A percentile compares a stretch with the other conserved stretches of the same genome.
Conservation (phyloP, 2,113 vertebrate species). For the Grammomys surdaster region DNA sequence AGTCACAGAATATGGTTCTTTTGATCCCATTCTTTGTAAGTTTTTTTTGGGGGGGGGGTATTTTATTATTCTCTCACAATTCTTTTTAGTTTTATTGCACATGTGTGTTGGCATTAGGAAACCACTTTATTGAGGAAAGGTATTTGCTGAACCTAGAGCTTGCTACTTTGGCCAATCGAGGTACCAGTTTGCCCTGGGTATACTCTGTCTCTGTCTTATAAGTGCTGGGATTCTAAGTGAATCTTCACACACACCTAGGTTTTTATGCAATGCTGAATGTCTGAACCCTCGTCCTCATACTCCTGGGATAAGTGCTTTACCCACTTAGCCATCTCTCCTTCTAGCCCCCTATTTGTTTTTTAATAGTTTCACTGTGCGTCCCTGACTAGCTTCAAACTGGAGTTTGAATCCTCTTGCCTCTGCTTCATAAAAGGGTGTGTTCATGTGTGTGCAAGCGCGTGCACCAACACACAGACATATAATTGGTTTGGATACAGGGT, state of each 20-base stretch:
- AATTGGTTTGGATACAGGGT: too few relatives aligned
- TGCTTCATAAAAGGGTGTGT: not conserved
- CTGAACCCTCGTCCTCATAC: not conserved
- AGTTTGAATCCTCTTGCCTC: not conserved
- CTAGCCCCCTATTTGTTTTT: not conserved
- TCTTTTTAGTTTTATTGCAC: not conserved
- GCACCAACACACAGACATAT: too few relatives aligned
- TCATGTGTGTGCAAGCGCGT: not conserved
- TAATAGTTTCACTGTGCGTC: not conserved
- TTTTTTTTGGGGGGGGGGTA: not conserved
- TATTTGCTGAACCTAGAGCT: not conserved
- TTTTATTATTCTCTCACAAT: not conserved
- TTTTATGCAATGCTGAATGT: not conserved
- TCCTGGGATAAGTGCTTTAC: not conserved
- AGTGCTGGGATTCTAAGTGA: not conserved
- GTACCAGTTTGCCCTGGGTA: not conserved
- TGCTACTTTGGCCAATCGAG: not conserved
- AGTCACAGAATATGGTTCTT: not conserved
- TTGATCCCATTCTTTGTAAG: not conserved
- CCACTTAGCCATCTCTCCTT: not conserved
- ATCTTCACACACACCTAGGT: not conserved
- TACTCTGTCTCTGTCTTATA: not conserved
- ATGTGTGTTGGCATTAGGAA: not conserved
- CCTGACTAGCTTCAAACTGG: not conserved
- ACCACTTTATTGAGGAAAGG: not conserved